Evolutionary conservation across 2,888 invertebrate species (phyloP).

Genomic region (Reticulitermes lucifugus): DNA sequence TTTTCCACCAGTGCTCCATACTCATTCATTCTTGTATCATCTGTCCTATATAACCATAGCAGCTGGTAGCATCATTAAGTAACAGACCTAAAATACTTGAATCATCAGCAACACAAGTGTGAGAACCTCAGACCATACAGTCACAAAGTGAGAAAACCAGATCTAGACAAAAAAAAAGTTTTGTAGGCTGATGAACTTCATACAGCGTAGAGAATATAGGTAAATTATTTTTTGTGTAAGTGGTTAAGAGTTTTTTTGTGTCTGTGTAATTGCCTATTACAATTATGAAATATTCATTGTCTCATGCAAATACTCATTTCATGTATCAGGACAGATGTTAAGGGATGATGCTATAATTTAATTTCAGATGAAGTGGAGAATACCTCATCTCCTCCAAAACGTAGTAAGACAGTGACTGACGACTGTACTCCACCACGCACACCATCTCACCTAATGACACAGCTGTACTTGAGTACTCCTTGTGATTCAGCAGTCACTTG

Average conservation of each 20-base stretch:
- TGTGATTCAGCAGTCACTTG: too few relatives aligned
- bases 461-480: slow-evolving; percentile 40
- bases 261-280: neutral
- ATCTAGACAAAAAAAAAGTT: too few relatives aligned
- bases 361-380: slow-evolving; percentile 40
- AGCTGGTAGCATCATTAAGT: too few relatives aligned
- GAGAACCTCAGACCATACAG: too few relatives aligned
- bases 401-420: neutral
- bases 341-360: neutral
- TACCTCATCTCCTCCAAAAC: slow-evolving; percentile 47
- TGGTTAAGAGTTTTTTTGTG: neutral
- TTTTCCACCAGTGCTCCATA: too few relatives aligned
- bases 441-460: slow-evolving; percentile 45
- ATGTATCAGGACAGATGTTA: neutral
- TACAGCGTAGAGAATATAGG: neutral
- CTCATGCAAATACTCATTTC: neutral
- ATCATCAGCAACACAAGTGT: too few relatives aligned
- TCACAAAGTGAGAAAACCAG: too few relatives aligned
- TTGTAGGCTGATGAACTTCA: neutral
- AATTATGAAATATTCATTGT: neutral
- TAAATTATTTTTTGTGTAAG: neutral
- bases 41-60: too few relatives aligned
- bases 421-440: slow-evolving; percentile 31
- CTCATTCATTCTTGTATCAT: too few relatives aligned
- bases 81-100: too few relatives aligned